Evolutionary conservation across 1,140 invertebrate species (phyloP).

Genomic region (Gonioctena quinquepunctata): DNA sequence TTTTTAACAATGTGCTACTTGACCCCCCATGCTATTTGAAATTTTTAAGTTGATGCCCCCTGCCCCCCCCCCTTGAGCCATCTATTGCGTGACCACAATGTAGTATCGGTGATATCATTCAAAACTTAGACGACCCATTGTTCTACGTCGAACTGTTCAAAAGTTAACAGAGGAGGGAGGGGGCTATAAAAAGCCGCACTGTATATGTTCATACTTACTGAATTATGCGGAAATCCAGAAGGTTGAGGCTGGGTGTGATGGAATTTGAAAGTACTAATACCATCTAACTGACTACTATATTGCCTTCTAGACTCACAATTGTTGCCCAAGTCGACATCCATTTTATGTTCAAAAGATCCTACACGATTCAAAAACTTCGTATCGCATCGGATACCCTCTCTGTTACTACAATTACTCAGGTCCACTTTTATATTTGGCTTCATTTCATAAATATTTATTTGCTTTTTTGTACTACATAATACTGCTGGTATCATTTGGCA

Average conservation of each 20-base stretch:
- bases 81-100: too few relatives aligned
- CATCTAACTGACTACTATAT: background rate
- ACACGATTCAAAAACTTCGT: background rate
- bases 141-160: too few relatives aligned
- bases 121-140: too few relatives aligned
- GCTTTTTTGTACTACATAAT: slow-evolving; percentile 1
- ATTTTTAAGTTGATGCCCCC: too few relatives aligned
- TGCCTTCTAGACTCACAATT: background rate
- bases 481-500: slow-evolving; percentile 18
- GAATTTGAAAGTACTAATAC: background rate
- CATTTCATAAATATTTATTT: slow-evolving; percentile 14
- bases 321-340: background rate
- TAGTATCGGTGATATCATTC: too few relatives aligned
- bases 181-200: too few relatives aligned
- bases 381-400: background rate
- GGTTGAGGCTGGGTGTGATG: background rate
- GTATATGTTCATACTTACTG: background rate
- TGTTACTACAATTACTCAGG: background rate
- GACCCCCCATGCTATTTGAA: too few relatives aligned
- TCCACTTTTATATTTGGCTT: slow-evolving; percentile 8
- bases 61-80: too few relatives aligned
- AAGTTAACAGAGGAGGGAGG: too few relatives aligned
- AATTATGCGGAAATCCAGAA: background rate
- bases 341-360: background rate
- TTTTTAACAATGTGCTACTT: too few relatives aligned